Evolutionary conservation across 2,888 invertebrate genomes (phyloP).

Genomic region (Melieria crassipennis): DNA sequence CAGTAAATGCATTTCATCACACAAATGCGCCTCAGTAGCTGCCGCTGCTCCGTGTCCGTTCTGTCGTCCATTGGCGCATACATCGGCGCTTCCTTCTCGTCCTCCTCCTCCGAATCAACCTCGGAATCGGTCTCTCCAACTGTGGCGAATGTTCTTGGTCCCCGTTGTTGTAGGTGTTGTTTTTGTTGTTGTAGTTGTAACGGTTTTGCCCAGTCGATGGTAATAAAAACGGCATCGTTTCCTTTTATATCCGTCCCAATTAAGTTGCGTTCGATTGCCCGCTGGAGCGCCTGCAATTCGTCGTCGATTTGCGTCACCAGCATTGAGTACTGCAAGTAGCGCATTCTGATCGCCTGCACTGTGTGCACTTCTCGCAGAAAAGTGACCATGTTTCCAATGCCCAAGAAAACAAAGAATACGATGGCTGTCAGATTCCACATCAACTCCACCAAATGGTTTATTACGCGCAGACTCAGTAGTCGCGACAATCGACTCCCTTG

Average conservation of each 20-base stretch:
- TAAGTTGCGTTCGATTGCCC: conserved; percentile 25
- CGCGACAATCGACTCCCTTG: too few relatives aligned
- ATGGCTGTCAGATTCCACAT: background rate
- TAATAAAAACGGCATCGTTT: background rate
- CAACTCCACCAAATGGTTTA: background rate
- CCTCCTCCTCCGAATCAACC: background rate
- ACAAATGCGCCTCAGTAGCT: conserved; percentile 32
- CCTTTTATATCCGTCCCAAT: conserved; percentile 21
- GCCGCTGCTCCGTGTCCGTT: background rate
- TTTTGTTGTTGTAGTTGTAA: background rate
- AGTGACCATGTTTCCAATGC: background rate
- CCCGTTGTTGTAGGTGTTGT: background rate
- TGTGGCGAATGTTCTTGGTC: background rate
- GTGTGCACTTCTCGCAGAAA: conserved; percentile 36
- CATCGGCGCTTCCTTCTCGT: background rate
- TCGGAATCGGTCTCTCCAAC: background rate
- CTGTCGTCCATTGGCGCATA: background rate
- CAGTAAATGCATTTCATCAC: conserved; percentile 30
- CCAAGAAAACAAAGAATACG: background rate
- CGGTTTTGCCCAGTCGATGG: too few relatives aligned
- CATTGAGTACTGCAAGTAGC: conserved; percentile 47
- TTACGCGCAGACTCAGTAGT: background rate
- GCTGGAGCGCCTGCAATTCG: conserved; percentile 39
- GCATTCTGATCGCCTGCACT: conserved; percentile 45
- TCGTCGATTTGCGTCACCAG: conserved; percentile 47